Conservation (phyloP, 2,797 vertebrate genomes). For the Anomalospiza imberbis region DNA sequence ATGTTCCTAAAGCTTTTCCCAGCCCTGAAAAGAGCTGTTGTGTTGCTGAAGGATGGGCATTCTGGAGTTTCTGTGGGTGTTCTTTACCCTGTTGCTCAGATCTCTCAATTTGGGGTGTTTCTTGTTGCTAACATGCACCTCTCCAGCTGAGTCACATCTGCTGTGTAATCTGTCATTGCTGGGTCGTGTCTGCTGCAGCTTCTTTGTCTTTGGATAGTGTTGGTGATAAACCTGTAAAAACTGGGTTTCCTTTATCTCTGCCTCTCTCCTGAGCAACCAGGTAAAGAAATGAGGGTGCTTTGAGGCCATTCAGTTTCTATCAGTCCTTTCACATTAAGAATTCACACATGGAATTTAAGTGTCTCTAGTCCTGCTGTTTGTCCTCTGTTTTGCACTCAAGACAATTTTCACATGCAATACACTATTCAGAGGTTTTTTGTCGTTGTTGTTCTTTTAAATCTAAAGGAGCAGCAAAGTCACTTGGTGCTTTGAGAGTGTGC, state of each 20-base stretch:
- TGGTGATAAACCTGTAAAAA: not conserved
- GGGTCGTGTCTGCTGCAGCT: not conserved
- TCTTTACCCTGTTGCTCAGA: not conserved
- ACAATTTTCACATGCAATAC: not conserved
- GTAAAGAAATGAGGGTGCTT: not conserved
- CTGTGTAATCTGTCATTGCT: not conserved
- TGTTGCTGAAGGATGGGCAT: not conserved
- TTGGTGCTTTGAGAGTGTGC: not conserved
- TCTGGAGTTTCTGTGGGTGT: not conserved
- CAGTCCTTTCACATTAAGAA: not conserved
- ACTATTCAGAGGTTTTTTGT: fast-evolving
- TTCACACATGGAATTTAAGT: not conserved
- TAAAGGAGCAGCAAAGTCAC: not conserved
- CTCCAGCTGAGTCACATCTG: not conserved
- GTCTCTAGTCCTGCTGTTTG: not conserved
- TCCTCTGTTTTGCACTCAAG: not conserved
- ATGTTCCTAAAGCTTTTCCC: not conserved
- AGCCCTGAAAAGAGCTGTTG: not conserved
- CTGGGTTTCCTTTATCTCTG: not conserved
- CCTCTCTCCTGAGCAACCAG: not conserved
- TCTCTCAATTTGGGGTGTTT: not conserved
- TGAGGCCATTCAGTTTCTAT: not conserved
- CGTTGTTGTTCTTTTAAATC: not conserved
- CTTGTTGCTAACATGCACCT: not conserved
- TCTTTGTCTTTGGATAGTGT: not conserved